Percentiles rank a stretch among this genome's conserved stretches.
Evolutionary conservation across 2,797 vertebrate genomes (phyloP).

Genomic region (Brotula barbata): DNA sequence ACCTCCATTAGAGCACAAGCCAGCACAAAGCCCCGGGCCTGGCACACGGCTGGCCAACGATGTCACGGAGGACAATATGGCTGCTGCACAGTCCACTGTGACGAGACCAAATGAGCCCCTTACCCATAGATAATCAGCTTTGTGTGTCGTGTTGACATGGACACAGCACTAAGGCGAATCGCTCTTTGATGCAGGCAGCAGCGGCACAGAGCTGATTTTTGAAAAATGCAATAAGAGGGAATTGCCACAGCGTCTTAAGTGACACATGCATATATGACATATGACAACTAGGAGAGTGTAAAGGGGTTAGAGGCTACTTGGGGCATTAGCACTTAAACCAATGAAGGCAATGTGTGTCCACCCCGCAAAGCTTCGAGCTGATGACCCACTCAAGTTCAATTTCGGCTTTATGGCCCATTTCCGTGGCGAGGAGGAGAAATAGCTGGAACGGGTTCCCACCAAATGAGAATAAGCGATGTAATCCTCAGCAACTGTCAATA

Average conservation of each 20-base stretch:
- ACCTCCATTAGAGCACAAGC: constrained; percentile 68
- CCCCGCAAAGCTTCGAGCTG: constrained; percentile 26
- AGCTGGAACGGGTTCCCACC: too few relatives aligned
- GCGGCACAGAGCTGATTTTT: constrained; percentile 68
- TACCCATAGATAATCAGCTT: constrained; percentile 75
- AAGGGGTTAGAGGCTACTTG: constrained; percentile 34
- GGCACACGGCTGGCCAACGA: constrained; percentile 62
- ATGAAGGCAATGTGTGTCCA: constrained; percentile 34
- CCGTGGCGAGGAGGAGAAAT: constrained; percentile 36
- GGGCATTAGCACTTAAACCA: constrained; percentile 40
- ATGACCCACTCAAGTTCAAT: constrained; percentile 20
- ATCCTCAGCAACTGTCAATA: constrained; percentile 48
- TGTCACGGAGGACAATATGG: constrained; percentile 77
- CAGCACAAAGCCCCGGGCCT: constrained; percentile 64
- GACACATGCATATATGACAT: constrained; percentile 62
- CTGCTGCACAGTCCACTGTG: constrained; percentile 65
- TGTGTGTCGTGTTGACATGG: constrained; percentile 74
- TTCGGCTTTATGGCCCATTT: constrained; percentile 18
- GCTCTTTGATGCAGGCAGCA: constrained; percentile 68
- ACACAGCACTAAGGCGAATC: constrained; percentile 66
- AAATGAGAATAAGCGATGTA: too few relatives aligned
- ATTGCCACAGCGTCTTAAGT: constrained; percentile 52
- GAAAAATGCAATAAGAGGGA: constrained; percentile 59
- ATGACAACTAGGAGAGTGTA: constrained; percentile 48
- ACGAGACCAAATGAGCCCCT: constrained; percentile 73